Evolutionary conservation across 2,888 invertebrate genomes (phyloP).

Genomic region (Watsonalla cultraria): DNA sequence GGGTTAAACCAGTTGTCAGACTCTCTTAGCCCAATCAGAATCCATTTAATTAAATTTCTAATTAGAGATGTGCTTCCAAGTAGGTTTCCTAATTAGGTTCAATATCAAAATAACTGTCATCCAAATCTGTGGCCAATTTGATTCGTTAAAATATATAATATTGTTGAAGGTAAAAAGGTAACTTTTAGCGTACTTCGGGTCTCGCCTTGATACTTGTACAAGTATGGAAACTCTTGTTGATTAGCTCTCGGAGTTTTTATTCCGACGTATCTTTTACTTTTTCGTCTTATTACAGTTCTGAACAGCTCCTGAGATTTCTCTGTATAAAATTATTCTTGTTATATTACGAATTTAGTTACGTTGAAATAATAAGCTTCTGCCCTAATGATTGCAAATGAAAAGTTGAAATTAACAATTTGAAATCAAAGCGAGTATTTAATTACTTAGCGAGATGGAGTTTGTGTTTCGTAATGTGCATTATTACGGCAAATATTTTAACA

Average conservation of each 20-base stretch:
- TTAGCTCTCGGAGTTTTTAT: constrained; percentile 59
- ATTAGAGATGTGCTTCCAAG: no score
- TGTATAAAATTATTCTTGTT: constrained; percentile 30
- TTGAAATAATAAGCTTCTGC: neutral
- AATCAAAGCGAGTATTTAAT: neutral
- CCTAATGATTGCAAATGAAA: neutral
- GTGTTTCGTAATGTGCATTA: neutral
- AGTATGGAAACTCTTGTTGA: constrained; percentile 64
- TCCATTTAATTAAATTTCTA: no score
- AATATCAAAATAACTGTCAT: neutral
- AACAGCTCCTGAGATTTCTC: constrained; percentile 35
- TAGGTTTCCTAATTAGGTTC: neutral
- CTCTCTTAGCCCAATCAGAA: no score
- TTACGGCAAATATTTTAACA: neutral
- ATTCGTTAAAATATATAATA: neutral
- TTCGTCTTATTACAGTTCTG: constrained; percentile 45
- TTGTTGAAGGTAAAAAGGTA: constrained; percentile 35
- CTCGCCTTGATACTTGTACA: constrained; percentile 59
- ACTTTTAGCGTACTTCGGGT: constrained; percentile 51
- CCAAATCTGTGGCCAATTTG: neutral
- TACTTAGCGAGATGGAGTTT: neutral
- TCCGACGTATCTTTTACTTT: constrained; percentile 47
- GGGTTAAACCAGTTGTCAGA: no score
- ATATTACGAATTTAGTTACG: neutral
- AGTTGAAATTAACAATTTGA: neutral